These are phyloP conservation scores for Falcaria lacertinaria DNA, from an alignment of 2,888 invertebrate species.

Conservation along the genomic window DNA sequence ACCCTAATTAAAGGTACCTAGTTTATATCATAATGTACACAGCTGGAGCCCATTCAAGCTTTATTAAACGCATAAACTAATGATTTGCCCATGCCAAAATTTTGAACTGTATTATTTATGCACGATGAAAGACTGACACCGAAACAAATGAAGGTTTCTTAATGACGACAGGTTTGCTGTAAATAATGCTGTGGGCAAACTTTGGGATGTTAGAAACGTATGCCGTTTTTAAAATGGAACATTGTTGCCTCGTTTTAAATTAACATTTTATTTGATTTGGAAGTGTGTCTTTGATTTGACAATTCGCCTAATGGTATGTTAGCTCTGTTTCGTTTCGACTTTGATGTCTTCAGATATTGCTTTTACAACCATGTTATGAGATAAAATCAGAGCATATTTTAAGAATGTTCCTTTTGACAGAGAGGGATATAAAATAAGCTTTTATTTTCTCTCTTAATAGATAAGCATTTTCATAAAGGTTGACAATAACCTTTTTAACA, in stretches of 20 bases:
- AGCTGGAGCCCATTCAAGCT: conserved; percentile 60
- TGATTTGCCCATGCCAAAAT: conserved; percentile 63
- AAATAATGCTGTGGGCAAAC: conserved; percentile 16
- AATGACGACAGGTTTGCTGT: conserved; percentile 21
- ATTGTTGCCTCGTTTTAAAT: no score
- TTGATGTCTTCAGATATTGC: no score
- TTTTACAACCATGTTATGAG: no score
- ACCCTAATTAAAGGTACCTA: conserved; percentile 69
- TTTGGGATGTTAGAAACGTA: conserved; percentile 26
- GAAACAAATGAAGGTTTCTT: conserved; percentile 39
- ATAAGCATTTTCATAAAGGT: no score
- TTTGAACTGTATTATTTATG: conserved; percentile 62
- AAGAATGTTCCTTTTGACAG: neutral
- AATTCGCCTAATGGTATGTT: no score
- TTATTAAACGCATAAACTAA: conserved; percentile 76
- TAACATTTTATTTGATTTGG: no score
- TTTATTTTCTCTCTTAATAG: neutral
- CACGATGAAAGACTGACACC: conserved; percentile 42
- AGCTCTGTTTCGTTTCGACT: conserved; percentile 12
- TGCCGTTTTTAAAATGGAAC: no score
- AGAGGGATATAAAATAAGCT: neutral
- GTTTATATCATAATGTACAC: conserved; percentile 71
- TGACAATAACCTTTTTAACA: no score
- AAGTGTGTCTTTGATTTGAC: no score
- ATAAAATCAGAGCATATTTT: no score